Percentiles rank a stretch among this genome's conserved stretches.
phyloP scores from a whole-genome alignment of 2,888 invertebrate species.

The Uropetala carovei region DNA sequence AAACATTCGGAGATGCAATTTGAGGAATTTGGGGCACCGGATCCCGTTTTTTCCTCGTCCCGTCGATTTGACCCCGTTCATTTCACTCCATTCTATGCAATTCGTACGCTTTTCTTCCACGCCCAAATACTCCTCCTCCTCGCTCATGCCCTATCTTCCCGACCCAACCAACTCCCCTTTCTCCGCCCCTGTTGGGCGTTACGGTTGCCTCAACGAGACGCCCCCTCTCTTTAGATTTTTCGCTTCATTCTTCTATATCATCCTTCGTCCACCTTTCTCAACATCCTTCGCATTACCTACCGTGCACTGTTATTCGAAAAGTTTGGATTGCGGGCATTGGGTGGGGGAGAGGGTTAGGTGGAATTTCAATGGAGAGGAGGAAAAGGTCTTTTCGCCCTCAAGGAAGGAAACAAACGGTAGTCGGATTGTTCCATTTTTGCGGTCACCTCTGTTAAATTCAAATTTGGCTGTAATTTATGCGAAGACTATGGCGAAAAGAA shows the following conservation, averaged over 20 bases:
- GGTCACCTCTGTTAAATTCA: not conserved
- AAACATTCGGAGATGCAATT: not conserved
- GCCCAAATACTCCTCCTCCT: not conserved
- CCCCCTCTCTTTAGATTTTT: not conserved
- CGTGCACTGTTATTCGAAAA: conserved; percentile 6
- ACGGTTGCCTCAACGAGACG: conserved; percentile 35
- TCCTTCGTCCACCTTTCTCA: conserved; percentile 11
- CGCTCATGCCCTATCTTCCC: not conserved
- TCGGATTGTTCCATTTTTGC: not conserved
- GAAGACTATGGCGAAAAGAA: not conserved
- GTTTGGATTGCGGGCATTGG: not conserved
- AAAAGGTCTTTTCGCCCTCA: not conserved
- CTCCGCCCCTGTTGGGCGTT: conserved; percentile 26
- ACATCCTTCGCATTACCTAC: conserved; percentile 21
- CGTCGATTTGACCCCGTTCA: not conserved
- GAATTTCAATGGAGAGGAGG: not conserved
- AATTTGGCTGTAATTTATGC: not conserved
- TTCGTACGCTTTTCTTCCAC: not conserved
- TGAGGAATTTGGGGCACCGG: not conserved
- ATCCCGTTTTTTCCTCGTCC: not conserved
- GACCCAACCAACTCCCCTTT: not conserved
- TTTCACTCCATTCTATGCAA: not conserved
- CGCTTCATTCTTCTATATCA: conserved; percentile 12
- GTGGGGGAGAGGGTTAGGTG: not conserved
- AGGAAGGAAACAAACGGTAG: not conserved